Evolutionary conservation across 2,888 invertebrate species (phyloP).

Genomic region (Clistopyga incitator): DNA sequence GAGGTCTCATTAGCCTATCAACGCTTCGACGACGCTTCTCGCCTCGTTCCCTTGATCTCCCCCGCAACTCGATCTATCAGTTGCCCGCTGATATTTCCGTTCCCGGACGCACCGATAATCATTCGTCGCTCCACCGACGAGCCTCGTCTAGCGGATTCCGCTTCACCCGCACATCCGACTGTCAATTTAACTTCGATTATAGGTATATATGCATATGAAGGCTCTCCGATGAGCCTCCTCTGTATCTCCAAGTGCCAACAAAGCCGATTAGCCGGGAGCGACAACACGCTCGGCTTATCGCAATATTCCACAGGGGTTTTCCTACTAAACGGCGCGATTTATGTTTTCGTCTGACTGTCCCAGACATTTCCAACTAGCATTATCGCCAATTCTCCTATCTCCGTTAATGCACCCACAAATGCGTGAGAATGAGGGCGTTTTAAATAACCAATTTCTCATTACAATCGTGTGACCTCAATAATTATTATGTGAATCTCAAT

Average conservation of each 20-base stretch:
- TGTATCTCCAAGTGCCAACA: slow-evolving; percentile 19
- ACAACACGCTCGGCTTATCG: slow-evolving; percentile 7
- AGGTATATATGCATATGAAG: slow-evolving; percentile 10
- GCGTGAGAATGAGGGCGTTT: neutral
- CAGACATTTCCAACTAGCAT: neutral
- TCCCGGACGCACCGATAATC: slow-evolving; percentile 49
- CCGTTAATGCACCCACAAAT: neutral
- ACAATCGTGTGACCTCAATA: neutral
- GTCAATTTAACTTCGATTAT: slow-evolving; percentile 43
- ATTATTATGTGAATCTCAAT: neutral
- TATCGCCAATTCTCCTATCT: neutral
- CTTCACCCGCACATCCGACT: slow-evolving; percentile 8
- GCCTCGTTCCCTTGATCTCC: slow-evolving; percentile 43
- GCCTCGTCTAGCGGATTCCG: slow-evolving; percentile 8
- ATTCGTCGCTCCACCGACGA: slow-evolving; percentile 20
- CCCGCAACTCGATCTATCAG: slow-evolving; percentile 23
- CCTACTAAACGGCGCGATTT: neutral
- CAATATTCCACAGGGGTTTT: slow-evolving; percentile 7
- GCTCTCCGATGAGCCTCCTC: neutral
- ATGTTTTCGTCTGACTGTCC: neutral
- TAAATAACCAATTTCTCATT: neutral
- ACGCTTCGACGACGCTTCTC: slow-evolving; percentile 38
- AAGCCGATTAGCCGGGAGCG: slow-evolving; percentile 5
- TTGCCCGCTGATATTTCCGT: slow-evolving; percentile 40
- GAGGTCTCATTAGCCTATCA: slow-evolving; percentile 65